Conservation (phyloP, 2,797 vertebrate genomes). For the Buceros bicornis region DNA sequence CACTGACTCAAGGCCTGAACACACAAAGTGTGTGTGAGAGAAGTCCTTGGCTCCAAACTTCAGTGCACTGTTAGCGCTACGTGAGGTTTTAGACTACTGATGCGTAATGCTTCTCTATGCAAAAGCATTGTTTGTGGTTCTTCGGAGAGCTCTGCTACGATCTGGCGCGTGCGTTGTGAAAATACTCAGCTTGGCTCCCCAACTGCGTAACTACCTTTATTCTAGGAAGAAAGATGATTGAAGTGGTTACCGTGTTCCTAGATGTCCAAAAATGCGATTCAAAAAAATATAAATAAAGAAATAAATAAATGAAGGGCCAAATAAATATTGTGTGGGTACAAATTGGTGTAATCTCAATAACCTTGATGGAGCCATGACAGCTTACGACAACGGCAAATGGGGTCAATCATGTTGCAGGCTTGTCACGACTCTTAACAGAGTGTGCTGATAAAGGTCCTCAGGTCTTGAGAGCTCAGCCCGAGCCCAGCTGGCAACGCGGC, state of each 20-base stretch:
- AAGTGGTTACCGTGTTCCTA: neutral
- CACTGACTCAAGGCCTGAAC: neutral
- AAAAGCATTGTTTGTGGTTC: constrained; percentile 14
- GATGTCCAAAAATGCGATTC: neutral
- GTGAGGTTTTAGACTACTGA: neutral
- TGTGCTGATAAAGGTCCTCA: neutral
- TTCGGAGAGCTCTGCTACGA: neutral
- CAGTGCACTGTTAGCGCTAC: neutral
- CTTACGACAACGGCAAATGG: rapidly evolving
- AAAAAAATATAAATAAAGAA: neutral
- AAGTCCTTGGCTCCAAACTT: constrained; percentile 5
- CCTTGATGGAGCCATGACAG: neutral
- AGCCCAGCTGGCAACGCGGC: neutral
- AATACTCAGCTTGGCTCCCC: constrained; percentile 14
- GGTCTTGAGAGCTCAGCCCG: neutral
- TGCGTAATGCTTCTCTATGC: neutral
- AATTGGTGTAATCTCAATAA: neutral
- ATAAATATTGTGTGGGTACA: neutral
- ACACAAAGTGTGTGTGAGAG: neutral
- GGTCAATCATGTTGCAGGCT: neutral
- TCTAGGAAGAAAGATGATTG: neutral
- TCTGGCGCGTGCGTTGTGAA: rapidly evolving
- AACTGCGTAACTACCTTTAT: neutral
- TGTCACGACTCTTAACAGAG: neutral
- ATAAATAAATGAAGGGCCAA: neutral